A percentile compares a stretch with the other conserved stretches of the same genome.
These are phyloP conservation scores for Triplophysa yarkandensis DNA, from an alignment of 2,797 vertebrate genomes.

Conservation along the genomic window DNA sequence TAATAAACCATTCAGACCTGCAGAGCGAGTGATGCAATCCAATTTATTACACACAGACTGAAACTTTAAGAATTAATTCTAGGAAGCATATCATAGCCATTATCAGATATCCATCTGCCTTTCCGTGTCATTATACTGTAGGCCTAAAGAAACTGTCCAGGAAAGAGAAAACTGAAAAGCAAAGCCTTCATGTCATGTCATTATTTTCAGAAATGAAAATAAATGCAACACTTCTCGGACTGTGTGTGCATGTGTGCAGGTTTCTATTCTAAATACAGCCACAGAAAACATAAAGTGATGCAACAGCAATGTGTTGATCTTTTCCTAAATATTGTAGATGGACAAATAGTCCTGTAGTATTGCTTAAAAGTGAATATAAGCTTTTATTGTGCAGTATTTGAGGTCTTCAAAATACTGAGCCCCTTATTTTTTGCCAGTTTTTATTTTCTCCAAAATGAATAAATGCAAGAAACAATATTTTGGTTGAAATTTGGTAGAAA, in stretches of 20 bases:
- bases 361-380: no score
- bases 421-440: no score
- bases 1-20: conserved; percentile 35
- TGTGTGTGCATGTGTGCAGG: neutral
- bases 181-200: conserved; percentile 23
- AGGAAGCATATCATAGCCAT: conserved; percentile 28
- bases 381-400: no score
- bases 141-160: conserved; percentile 16
- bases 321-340: no score
- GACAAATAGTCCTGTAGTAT: no score
- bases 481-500: no score
- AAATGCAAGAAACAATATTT: no score
- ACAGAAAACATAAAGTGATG: no score
- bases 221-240: neutral
- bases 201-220: conserved; percentile 19
- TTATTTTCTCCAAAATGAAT: no score
- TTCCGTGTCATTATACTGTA: conserved; percentile 15
- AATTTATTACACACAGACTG: conserved; percentile 24
- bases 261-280: no score
- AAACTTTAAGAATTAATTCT: conserved; percentile 38
- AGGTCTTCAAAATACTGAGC: no score
- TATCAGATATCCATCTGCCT: conserved; percentile 27
- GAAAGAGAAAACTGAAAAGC: conserved; percentile 15
- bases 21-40: conserved; percentile 28
- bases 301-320: no score